Evolutionary conservation across 2,113 vertebrate genomes (phyloP), one percentile per base, ranked within the genome.

Genomic region (Crotalus tigris): DNA sequence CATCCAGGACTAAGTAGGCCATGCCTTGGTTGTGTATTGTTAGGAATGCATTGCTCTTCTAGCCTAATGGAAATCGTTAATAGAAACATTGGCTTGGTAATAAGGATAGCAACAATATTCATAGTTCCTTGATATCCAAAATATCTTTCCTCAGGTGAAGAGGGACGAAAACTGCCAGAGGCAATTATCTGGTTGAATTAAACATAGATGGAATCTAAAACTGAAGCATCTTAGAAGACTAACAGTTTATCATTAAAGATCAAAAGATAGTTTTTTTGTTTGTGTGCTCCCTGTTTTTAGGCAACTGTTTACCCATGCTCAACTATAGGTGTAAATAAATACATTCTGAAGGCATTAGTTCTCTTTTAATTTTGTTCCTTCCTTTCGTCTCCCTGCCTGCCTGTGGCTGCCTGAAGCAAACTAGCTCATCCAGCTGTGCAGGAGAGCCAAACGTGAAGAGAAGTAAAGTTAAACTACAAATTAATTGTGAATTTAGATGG

Each of bases 311-410:
- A 23, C 23, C 6, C 39, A 39, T 23, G 90, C 12, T 85, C 19
- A 24, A 12, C 69, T 85, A 33, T 21, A 61, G 44, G 57, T 61
- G 55, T 46, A 61, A 59, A 61, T 89, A 59, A 89, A 61, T 8
- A 44, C 3, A 61, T 59, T 24, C 33, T 89, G 87, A 61, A 89
- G 57, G 57, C 24, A 89, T 87, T 53, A 0, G 13, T 53, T 87
- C 46, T 44, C 33, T 81, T 21, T 44, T 81, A 81, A n/a, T 75
- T 29, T 23, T 19, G 9, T 58, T 13, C 39, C 46, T 92, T 94
- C 87, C 94, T 69, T 24, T 91, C 85, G 10, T 92, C 95, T 90
- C 97, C 44, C 97, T 81, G 9, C 33, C 33, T 81, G 33, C 17
- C 75, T 44, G 17, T 7, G 75, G 75, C 33, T 81, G 75, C 33